phyloP scores from a whole-genome alignment of 2,113 vertebrate genomes.

The Podiceps cristatus region DNA sequence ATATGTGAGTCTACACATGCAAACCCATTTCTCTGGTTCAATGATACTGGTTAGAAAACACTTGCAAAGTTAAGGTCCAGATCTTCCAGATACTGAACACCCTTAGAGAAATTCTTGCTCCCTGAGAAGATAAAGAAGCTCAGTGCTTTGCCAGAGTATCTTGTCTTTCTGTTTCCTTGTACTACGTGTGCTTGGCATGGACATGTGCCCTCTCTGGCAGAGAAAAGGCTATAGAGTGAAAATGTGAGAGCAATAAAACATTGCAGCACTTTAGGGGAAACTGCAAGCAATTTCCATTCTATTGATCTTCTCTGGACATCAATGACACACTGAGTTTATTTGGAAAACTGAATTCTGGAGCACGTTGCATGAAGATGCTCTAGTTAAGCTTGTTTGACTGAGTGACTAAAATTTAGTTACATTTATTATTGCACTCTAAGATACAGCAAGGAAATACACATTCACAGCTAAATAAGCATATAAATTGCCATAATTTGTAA shows the following conservation, averaged over 20 bases:
- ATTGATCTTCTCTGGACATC: conserved; percentile 76
- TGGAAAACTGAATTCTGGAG: conserved; percentile 76
- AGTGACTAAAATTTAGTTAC: conserved; percentile 55
- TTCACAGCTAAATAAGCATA: not conserved
- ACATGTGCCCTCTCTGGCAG: conserved; percentile 7
- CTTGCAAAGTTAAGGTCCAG: not conserved
- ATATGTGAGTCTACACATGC: not conserved
- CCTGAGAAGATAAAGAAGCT: not conserved
- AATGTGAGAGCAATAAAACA: conserved; percentile 72
- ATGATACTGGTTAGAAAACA: not conserved
- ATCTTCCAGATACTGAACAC: not conserved
- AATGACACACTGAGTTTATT: conserved; percentile 69
- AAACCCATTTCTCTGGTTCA: not conserved
- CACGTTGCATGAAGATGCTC: conserved; percentile 46
- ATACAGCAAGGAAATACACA: not conserved
- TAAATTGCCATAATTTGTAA: not conserved
- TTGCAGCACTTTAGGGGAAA: conserved; percentile 78
- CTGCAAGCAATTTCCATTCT: conserved; percentile 80
- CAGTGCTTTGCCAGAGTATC: not conserved
- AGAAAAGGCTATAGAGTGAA: conserved; percentile 49
- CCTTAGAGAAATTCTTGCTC: not conserved
- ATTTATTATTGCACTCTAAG: not conserved
- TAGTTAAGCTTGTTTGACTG: conserved; percentile 65
- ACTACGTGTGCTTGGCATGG: conserved; percentile 44
- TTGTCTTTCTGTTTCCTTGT: conserved; percentile 7